phyloP scores from a whole-genome alignment of 2,888 invertebrate species.

The Myathropa florea region DNA sequence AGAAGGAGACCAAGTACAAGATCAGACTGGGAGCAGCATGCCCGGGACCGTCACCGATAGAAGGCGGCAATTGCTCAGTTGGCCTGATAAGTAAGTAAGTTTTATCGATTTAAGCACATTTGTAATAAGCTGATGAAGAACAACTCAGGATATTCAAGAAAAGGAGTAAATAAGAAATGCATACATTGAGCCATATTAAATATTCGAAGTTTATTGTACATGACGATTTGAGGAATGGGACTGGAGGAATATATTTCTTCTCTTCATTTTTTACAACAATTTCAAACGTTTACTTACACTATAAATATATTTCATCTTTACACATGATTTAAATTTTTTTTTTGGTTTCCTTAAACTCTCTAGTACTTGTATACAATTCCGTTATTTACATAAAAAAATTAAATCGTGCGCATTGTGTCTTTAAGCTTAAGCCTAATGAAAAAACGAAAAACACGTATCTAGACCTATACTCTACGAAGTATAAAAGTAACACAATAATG shows the following conservation, averaged over 20 bases:
- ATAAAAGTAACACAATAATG: constrained; percentile 4
- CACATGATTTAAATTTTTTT: neutral
- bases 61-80: too few relatives aligned
- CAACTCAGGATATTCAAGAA: neutral
- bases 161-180: neutral
- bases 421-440: constrained; percentile 5
- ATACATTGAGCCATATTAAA: neutral
- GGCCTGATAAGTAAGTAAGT: too few relatives aligned
- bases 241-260: constrained; percentile 1
- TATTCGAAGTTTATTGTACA: neutral
- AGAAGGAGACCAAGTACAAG: too few relatives aligned
- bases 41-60: too few relatives aligned
- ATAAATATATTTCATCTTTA: constrained; percentile 6
- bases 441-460: neutral
- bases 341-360: neutral
- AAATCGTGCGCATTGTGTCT: constrained; percentile 21
- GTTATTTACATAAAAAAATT: constrained; percentile 43
- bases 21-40: too few relatives aligned
- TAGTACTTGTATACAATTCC: constrained; percentile 26
- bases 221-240: neutral
- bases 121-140: too few relatives aligned
- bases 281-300: constrained; percentile 5
- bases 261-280: constrained; percentile 7
- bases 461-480: neutral
- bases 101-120: too few relatives aligned